phyloP scores from a whole-genome alignment of 2,888 invertebrate genomes.

The Ophioninae sp. region DNA sequence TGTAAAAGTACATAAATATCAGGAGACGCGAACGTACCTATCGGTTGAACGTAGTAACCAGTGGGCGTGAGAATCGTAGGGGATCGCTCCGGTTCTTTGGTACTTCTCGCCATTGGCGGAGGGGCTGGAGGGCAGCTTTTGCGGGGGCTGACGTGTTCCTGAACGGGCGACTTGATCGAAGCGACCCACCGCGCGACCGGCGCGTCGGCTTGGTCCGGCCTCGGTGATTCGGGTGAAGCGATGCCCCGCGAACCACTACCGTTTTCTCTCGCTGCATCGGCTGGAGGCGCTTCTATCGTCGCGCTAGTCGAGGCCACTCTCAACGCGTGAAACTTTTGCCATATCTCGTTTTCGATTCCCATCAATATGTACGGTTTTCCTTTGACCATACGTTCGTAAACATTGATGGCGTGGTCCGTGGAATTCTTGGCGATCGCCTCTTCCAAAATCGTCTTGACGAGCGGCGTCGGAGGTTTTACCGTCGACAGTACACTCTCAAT shows the following conservation, averaged over 20 bases:
- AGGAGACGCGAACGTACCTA: constrained; percentile 22
- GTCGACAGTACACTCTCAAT: constrained; percentile 64
- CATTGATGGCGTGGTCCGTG: constrained; percentile 60
- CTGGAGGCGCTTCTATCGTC: not conserved
- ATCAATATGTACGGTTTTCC: constrained; percentile 13
- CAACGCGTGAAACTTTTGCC: constrained; percentile 22
- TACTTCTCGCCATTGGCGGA: not conserved
- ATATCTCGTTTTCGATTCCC: constrained; percentile 12
- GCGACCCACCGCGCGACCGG: not conserved
- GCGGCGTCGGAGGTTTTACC: constrained; percentile 20
- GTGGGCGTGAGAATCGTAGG: not conserved
- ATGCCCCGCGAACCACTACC: constrained; percentile 21
- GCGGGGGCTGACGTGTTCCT: not conserved
- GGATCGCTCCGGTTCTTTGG: not conserved
- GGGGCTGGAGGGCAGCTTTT: not conserved
- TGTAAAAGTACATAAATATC: not conserved
- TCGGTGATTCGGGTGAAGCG: constrained; percentile 54
- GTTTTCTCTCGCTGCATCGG: not conserved
- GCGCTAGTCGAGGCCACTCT: not conserved
- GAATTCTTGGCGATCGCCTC: constrained; percentile 64
- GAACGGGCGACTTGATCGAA: not conserved
- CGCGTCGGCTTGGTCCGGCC: not conserved
- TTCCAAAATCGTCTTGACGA: constrained; percentile 59
- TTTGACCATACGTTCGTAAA: constrained; percentile 62
- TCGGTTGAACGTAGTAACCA: constrained; percentile 21